Conservation (phyloP, 2,888 invertebrate species). For the Criorhina ranunculi region DNA sequence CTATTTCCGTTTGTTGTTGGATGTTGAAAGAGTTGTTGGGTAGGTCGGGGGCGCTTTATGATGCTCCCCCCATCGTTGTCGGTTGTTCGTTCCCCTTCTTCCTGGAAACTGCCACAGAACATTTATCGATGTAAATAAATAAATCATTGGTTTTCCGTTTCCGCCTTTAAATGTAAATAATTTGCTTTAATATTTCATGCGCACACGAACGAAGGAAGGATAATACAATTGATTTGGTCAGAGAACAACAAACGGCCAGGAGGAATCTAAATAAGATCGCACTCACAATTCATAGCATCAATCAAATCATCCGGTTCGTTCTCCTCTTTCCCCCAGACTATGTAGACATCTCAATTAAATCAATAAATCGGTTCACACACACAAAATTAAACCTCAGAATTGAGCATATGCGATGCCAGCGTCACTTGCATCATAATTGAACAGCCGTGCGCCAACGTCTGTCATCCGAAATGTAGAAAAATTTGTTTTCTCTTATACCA, state of each 20-base stretch:
- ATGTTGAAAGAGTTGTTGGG: constrained; percentile 60
- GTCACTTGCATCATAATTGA: constrained; percentile 28
- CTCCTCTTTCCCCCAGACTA: not conserved
- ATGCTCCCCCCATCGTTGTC: not conserved
- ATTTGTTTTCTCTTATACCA: not conserved
- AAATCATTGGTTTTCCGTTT: constrained; percentile 69
- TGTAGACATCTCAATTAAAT: constrained; percentile 32
- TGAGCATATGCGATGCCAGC: not conserved
- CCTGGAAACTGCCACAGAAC: constrained; percentile 27
- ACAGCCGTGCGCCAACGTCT: constrained; percentile 15
- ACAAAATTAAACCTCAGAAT: not conserved
- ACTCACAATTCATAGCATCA: constrained; percentile 12
- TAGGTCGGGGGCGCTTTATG: constrained; percentile 48
- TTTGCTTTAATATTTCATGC: constrained; percentile 18
- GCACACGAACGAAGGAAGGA: not conserved
- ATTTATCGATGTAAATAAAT: constrained; percentile 67
- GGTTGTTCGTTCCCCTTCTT: not conserved
- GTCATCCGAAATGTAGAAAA: constrained; percentile 27
- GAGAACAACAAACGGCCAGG: not conserved
- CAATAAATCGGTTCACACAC: constrained; percentile 33
- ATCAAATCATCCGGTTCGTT: constrained; percentile 5
- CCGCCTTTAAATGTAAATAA: constrained; percentile 63
- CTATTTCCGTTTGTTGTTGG: constrained; percentile 71
- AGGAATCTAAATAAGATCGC: too few species aligned
- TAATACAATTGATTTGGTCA: constrained; percentile 19